phyloP scores from a whole-genome alignment of 2,113 vertebrate genomes.

The Austrofundulus limnaeus region DNA sequence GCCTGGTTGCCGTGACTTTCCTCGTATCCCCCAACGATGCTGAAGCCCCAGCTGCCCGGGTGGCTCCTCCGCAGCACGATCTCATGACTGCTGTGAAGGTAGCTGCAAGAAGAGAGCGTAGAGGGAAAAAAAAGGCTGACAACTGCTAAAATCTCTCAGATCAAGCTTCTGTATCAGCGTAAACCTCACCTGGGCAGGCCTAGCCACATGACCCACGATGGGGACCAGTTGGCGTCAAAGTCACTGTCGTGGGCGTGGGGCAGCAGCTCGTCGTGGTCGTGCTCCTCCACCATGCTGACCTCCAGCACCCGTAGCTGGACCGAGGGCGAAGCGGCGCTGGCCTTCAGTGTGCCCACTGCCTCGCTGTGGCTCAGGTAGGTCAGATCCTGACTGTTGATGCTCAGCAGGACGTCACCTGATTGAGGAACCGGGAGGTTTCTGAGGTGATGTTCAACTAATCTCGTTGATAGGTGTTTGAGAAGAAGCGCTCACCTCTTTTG shows the following conservation, averaged over 20 bases:
- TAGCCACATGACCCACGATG: conserved; percentile 97
- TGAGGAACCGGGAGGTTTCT: background rate
- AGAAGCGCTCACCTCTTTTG: conserved; percentile 85
- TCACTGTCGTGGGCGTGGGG: conserved; percentile 87
- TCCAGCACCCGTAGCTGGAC: conserved; percentile 91
- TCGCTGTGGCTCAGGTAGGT: conserved; percentile 94
- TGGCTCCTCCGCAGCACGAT: conserved; percentile 91
- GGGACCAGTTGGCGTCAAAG: conserved; percentile 95
- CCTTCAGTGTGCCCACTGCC: conserved; percentile 94
- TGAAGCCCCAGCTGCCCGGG: conserved; percentile 97
- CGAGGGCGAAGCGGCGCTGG: conserved; percentile 88
- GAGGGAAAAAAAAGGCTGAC: too few species aligned
- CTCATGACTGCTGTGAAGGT: conserved; percentile 94
- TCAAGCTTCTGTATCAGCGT: background rate
- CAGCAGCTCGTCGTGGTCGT: conserved; percentile 82
- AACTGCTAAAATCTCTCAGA: background rate
- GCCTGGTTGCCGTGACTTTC: conserved; percentile 97
- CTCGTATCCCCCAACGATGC: conserved; percentile 96
- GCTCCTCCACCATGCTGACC: conserved; percentile 88
- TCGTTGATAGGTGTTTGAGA: too few species aligned
- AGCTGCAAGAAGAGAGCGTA: conserved; percentile 71
- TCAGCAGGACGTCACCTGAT: conserved; percentile 92
- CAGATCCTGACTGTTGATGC: conserved; percentile 94
- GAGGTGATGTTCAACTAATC: background rate
- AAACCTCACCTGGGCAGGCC: conserved; percentile 88